These are phyloP conservation scores for Megaceryle alcyon DNA, from an alignment of 2,797 vertebrate genomes.

Conservation along the genomic window DNA sequence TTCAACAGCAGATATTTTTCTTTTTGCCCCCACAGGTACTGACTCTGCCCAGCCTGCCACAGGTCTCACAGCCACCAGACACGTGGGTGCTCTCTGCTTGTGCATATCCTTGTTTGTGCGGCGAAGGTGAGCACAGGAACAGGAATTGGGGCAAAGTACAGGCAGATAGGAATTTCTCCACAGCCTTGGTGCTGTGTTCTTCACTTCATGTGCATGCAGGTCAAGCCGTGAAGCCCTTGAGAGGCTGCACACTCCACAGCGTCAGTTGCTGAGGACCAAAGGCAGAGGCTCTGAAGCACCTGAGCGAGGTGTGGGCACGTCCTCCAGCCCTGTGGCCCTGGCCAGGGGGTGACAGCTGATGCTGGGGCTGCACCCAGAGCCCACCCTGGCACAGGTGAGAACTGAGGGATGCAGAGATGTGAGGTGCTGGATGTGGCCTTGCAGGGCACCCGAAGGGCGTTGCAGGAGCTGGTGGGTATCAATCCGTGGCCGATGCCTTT, in stretches of 20 bases:
- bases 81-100: neutral
- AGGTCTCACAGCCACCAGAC: neutral
- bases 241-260: neutral
- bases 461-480: neutral
- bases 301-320: accelerated
- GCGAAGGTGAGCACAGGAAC: neutral
- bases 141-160: neutral
- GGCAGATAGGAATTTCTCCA: neutral
- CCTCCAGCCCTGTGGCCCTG: neutral
- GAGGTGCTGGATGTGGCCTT: accelerated
- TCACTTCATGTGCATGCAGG: accelerated
- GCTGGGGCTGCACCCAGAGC: accelerated
- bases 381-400: neutral
- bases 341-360: accelerated
- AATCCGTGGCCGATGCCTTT: accelerated
- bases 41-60: neutral
- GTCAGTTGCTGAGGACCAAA: accelerated
- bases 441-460: accelerated
- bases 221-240: accelerated
- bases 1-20: neutral
- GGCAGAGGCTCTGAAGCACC: neutral
- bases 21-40: neutral
- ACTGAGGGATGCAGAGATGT: accelerated
- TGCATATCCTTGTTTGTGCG: neutral
- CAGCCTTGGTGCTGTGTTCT: accelerated